Evolutionary conservation across 2,797 vertebrate species (phyloP).

Genomic region (Lepus oiostolus): DNA sequence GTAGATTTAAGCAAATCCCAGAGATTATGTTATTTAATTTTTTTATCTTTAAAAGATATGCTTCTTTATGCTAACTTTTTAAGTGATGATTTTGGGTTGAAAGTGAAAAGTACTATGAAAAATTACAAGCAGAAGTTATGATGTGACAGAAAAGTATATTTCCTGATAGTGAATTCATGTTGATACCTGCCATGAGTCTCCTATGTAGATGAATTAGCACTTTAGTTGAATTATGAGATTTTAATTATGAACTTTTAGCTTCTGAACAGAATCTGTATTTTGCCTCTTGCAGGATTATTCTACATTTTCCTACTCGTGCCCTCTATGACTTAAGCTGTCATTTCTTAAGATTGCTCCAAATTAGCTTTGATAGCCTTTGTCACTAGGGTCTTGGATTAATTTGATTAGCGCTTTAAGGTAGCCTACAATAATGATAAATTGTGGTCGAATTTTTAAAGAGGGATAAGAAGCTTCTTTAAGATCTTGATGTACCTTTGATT

Average conservation of each 20-base stretch:
- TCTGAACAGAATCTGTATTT: conserved; percentile 51
- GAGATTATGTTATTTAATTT: conserved; percentile 12
- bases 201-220: neutral
- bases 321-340: neutral
- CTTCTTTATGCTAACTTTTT: conserved; percentile 1
- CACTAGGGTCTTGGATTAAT: conserved; percentile 26
- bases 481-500: neutral
- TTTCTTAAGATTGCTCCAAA: conserved; percentile 51
- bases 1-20: conserved; percentile 46
- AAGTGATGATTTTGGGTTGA: conserved; percentile 43
- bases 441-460: neutral
- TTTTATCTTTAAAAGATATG: conserved; percentile 40
- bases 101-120: conserved; percentile 36
- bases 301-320: neutral
- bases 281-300: neutral
- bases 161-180: neutral
- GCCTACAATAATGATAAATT: neutral
- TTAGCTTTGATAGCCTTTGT: conserved; percentile 35
- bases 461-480: conserved; percentile 13
- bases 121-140: neutral
- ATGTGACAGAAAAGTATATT: neutral
- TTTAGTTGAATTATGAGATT: conserved; percentile 3
- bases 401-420: neutral
- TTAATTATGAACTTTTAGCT: conserved; percentile 10
- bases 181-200: neutral